phyloP scores from a whole-genome alignment of 2,113 vertebrate species.

The Harpagus bidentatus region DNA sequence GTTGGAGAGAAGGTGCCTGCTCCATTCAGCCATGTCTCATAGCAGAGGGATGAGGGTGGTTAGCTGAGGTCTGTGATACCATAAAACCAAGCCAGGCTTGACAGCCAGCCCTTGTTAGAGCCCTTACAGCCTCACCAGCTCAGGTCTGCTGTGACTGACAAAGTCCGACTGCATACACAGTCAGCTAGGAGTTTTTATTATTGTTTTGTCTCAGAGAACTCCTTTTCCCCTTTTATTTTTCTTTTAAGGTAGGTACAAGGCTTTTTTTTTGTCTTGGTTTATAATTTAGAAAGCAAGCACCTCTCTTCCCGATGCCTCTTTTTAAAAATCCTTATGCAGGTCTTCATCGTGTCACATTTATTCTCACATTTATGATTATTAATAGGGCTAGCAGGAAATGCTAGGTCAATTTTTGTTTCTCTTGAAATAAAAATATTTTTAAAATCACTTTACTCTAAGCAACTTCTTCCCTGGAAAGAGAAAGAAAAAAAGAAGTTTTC shows the following conservation, averaged over 20 bases:
- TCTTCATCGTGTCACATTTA: not conserved
- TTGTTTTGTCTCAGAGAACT: not conserved
- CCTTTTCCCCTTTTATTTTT: not conserved
- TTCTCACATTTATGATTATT: not conserved
- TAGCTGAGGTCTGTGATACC: not conserved
- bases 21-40: not conserved
- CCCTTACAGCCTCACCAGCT: not conserved
- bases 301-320: not conserved
- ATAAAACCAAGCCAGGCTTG: not conserved
- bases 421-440: not conserved
- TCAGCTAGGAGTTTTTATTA: not conserved
- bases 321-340: not conserved
- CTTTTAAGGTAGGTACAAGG: not conserved
- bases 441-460: not conserved
- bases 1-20: not conserved
- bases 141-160: not conserved
- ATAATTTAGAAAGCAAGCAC: not conserved
- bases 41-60: not conserved
- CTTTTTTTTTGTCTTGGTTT: not conserved
- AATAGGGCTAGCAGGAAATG: not conserved
- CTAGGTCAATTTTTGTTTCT: not conserved
- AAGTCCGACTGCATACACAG: not conserved
- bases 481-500: not conserved
- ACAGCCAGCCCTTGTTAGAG: not conserved
- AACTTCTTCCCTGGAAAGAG: not conserved